Percentiles rank a stretch among this genome's conserved stretches.
Conservation (phyloP, 2,113 vertebrate species). For the Engraulis encrasicolus region DNA sequence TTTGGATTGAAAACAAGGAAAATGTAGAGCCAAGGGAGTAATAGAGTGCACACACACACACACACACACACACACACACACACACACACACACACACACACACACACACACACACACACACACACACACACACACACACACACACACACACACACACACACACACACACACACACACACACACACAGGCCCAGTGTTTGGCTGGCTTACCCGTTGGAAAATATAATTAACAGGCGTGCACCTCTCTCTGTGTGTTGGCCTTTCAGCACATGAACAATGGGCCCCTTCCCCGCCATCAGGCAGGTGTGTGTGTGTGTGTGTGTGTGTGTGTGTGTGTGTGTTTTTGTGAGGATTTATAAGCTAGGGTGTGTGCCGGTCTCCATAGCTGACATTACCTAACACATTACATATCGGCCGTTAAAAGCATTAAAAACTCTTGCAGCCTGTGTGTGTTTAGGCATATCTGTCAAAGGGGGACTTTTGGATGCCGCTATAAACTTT, state of each 20-base stretch:
- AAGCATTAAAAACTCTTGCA: neutral
- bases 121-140: neutral
- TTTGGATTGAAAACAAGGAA: no score
- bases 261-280: constrained; percentile 31
- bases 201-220: neutral
- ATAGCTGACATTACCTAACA: neutral
- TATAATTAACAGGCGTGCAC: constrained; percentile 11
- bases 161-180: constrained; percentile 10
- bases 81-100: neutral
- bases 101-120: neutral
- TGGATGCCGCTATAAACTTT: no score
- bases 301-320: constrained; percentile 36
- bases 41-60: neutral
- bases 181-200: neutral
- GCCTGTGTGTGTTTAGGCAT: no score
- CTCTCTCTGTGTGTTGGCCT: constrained; percentile 35
- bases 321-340: constrained; percentile 10
- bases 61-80: neutral
- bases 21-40: neutral
- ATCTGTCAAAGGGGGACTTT: no score
- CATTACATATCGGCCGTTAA: neutral
- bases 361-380: neutral
- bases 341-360: neutral
- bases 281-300: neutral
- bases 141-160: neutral